Evolutionary conservation across 2,888 invertebrate genomes (phyloP).

Genomic region (Dryadula phaetusa): DNA sequence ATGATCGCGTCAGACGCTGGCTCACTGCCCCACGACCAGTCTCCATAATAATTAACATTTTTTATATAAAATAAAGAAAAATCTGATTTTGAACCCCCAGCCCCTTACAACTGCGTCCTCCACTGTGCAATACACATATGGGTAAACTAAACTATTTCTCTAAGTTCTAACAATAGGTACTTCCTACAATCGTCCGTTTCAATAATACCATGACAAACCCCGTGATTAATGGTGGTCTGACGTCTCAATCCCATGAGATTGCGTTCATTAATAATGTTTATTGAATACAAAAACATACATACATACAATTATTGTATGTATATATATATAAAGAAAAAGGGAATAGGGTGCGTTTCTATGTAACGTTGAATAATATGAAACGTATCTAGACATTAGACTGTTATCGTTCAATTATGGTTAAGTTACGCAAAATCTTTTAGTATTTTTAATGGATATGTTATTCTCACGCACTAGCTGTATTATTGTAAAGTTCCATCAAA

Average conservation of each 20-base stretch:
- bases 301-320: conserved; percentile 6
- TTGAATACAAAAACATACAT: conserved; percentile 23
- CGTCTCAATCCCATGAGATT: conserved; percentile 62
- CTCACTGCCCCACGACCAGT: too few relatives aligned
- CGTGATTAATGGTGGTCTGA: conserved; percentile 57
- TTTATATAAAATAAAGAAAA: too few relatives aligned
- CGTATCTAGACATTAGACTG: too few relatives aligned
- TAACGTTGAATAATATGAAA: too few relatives aligned
- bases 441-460: too few relatives aligned
- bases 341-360: neutral
- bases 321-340: conserved; percentile 6
- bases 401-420: too few relatives aligned
- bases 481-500: too few relatives aligned
- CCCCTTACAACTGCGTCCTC: neutral
- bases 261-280: conserved; percentile 53
- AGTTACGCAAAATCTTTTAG: too few relatives aligned
- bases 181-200: conserved; percentile 24
- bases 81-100: neutral
- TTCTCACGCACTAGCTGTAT: too few relatives aligned
- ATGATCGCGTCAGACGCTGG: too few relatives aligned
- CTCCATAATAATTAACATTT: too few relatives aligned
- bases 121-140: too few relatives aligned
- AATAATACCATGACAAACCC: conserved; percentile 34
- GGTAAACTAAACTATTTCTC: neutral
- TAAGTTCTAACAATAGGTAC: conserved; percentile 17